Base-by-base conservation (phyloP, 1,140 invertebrate genomes). In the Platyura marginata region DNA sequence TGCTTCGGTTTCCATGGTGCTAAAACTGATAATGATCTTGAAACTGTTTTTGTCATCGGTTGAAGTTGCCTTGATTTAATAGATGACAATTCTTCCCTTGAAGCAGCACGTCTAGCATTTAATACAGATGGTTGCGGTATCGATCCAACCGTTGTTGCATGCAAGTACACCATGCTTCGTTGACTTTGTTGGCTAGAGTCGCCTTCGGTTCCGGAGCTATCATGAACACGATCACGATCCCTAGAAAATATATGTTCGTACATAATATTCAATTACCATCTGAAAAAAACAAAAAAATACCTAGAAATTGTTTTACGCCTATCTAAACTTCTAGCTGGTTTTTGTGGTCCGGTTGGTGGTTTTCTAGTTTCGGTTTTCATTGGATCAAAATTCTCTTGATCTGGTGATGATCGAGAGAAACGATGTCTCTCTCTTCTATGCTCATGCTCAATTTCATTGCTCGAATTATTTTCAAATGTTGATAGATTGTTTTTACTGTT, bases 1-100 rank as follows among this genome's bases (percentile, higher is more conserved):
- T 80, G 72, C 34, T 75, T 69, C 1, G 83, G 83, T 43, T 75
- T 76, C 82, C 83, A 88, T 1, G 84, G 83, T 1, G 83, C 80
- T 45, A 86, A 67, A 34, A 87, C 75, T 3, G 81, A 85, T 46
- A 87, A 81, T 22, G 81, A 85, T 32, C 83, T 72, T 1, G 81
- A 81, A n/a, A 85, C 72, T 15, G 75, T 82, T 44, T 73, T 70
- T 16, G 77, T 75, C 52, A 82, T 79, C 3, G 74, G 70, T 5
- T 36, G 23, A 8, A 62, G 60, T 48, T 67, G 65, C 3, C 67
- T 69, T 16, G 66, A 68, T 56, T 69, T 70, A 18, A 64, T 53
- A 4, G 70, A 72, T 3, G 69, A 68, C 4, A 84, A 65, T 57
- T 84, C 81, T 52, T 83, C 81, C 3, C 79, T 68, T 34, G 78